Conservation (phyloP, 2,888 invertebrate genomes). For the Ophraella communa region DNA sequence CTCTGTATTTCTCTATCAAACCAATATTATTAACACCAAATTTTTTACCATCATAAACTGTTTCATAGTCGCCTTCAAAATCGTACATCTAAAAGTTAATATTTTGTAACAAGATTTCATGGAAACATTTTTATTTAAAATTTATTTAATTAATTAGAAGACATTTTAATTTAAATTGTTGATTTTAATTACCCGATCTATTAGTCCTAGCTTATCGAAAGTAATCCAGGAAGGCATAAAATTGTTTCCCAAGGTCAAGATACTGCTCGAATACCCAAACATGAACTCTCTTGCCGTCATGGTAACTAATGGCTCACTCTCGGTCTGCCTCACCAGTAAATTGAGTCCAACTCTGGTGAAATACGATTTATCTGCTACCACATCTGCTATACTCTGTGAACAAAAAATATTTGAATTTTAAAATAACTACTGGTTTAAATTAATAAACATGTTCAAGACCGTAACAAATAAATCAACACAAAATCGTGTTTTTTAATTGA, state of each 20-base stretch:
- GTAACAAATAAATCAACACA: too few relatives aligned
- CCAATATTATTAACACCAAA: conserved; percentile 68
- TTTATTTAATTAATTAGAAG: too few relatives aligned
- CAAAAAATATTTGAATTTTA: background rate
- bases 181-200: conserved; percentile 77
- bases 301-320: conserved; percentile 73
- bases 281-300: conserved; percentile 89
- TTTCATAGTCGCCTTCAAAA: conserved; percentile 79
- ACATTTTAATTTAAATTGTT: background rate
- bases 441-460: too few relatives aligned
- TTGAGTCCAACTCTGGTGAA: conserved; percentile 75
- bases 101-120: too few relatives aligned
- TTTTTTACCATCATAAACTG: conserved; percentile 74
- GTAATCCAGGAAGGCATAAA: conserved; percentile 84
- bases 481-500: too few relatives aligned
- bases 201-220: conserved; percentile 86
- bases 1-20: conserved; percentile 78
- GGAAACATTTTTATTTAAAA: background rate
- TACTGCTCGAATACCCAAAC: conserved; percentile 84
- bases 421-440: too few relatives aligned
- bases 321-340: conserved; percentile 71
- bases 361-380: conserved; percentile 70
- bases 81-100: conserved; percentile 77
- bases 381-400: conserved; percentile 79
- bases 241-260: conserved; percentile 83